These are phyloP conservation scores for Tupaia tana DNA, from an alignment of 2,113 vertebrate species.

Conservation along the genomic window DNA sequence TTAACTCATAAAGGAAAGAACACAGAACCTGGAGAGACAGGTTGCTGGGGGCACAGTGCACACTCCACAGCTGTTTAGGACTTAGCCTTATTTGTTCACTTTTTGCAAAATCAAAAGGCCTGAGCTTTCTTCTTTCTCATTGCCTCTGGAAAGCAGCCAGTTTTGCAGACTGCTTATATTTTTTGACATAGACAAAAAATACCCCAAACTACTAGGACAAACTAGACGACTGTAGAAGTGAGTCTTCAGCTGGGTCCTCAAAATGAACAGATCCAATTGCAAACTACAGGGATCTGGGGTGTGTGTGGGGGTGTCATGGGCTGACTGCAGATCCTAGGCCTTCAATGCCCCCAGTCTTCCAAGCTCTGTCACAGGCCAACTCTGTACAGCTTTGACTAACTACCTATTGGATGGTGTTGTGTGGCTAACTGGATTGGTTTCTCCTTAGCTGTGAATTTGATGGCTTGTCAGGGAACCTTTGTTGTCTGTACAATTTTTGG, in stretches of 20 bases:
- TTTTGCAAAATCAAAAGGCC: slow-evolving; percentile 23
- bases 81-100: background rate
- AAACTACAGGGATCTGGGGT: background rate
- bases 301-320: background rate
- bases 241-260: background rate
- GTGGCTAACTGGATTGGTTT: slow-evolving; percentile 75
- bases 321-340: background rate
- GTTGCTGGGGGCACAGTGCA: background rate
- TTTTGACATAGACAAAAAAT: background rate
- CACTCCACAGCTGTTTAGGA: background rate
- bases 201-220: background rate
- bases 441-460: slow-evolving; percentile 73
- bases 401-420: slow-evolving; percentile 54
- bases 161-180: background rate
- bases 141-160: background rate
- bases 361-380: slow-evolving; percentile 72
- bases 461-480: slow-evolving; percentile 74
- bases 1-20: slow-evolving; percentile 3
- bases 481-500: slow-evolving; percentile 72
- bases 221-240: background rate
- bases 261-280: slow-evolving; percentile 1
- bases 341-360: background rate
- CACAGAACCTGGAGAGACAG: background rate
- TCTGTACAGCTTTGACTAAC: slow-evolving; percentile 64
- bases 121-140: background rate